Percentiles rank a stretch among this genome's conserved stretches.
phyloP scores from a whole-genome alignment of 2,888 invertebrate species.

The Andrena flavipes region DNA sequence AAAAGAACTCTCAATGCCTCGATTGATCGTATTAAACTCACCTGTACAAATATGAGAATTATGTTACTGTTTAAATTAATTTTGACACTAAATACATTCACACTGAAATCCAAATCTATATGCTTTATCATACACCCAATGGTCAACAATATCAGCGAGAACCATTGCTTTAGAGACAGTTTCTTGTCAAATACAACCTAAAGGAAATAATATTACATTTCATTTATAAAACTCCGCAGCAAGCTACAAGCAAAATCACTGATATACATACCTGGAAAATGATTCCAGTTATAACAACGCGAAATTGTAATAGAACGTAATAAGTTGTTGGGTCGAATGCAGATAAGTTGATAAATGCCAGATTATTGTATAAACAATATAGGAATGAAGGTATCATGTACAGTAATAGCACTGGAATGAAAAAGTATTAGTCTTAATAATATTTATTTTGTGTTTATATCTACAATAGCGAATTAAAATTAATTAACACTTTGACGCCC shows the following conservation, averaged over 20 bases:
- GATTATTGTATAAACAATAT: conserved; percentile 97
- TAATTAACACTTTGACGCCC: not conserved
- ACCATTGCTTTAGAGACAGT: conserved; percentile 93
- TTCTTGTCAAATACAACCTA: conserved; percentile 95
- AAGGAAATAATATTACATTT: conserved; percentile 73
- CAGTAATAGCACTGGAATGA: conserved; percentile 89
- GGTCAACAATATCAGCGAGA: conserved; percentile 94
- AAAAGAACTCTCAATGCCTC: not conserved
- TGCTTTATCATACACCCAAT: conserved; percentile 97
- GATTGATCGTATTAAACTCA: conserved; percentile 61
- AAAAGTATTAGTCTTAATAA: conserved; percentile 26
- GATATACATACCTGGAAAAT: conserved; percentile 91
- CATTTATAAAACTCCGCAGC: too few relatives aligned
- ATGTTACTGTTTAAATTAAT: conserved; percentile 80
- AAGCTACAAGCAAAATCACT: not conserved
- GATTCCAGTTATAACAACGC: conserved; percentile 96
- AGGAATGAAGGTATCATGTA: conserved; percentile 96
- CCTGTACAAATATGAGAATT: conserved; percentile 85
- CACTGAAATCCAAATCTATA: conserved; percentile 87
- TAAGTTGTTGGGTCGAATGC: conserved; percentile 98
- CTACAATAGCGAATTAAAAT: not conserved
- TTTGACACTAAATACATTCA: conserved; percentile 66
- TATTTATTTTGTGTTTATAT: not conserved
- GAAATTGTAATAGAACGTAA: conserved; percentile 94
- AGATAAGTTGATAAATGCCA: conserved; percentile 95